A percentile compares a stretch with the other conserved stretches of the same genome.
These are phyloP conservation scores for Saturnia pavonia DNA, from an alignment of 2,888 invertebrate species.

Conservation along the genomic window DNA sequence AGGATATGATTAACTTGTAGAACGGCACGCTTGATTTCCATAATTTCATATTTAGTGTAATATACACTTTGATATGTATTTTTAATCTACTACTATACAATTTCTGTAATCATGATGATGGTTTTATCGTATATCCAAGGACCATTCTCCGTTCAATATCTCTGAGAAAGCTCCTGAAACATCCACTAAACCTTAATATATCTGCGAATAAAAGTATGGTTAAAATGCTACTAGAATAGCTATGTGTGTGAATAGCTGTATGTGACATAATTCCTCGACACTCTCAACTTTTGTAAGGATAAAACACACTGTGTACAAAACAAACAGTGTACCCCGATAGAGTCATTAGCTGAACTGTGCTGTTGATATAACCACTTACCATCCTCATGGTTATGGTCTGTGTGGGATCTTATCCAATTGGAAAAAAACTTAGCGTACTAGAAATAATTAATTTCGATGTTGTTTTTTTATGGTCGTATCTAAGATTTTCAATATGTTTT, in stretches of 20 bases:
- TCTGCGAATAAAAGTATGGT: background rate
- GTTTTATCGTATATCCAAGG: background rate
- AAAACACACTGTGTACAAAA: background rate
- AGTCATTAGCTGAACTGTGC: conserved; percentile 38
- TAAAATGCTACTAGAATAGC: background rate
- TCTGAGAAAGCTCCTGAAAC: background rate
- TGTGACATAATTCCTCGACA: background rate
- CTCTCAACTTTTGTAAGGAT: background rate
- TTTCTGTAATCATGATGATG: background rate
- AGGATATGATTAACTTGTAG: background rate
- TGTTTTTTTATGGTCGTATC: background rate
- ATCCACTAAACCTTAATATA: too few relatives aligned
- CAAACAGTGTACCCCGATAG: conserved; percentile 31
- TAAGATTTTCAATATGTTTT: background rate
- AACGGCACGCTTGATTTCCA: background rate
- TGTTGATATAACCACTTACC: conserved; percentile 40
- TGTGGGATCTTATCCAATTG: background rate
- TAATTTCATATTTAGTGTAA: background rate
- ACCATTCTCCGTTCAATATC: background rate
- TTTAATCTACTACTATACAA: background rate
- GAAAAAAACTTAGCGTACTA: background rate
- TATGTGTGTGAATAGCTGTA: background rate
- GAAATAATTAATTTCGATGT: background rate
- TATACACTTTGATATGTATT: background rate
- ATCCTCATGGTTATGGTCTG: conserved; percentile 16